phyloP scores from a whole-genome alignment of 2,797 vertebrate species.

The Malurus leucopterus region DNA sequence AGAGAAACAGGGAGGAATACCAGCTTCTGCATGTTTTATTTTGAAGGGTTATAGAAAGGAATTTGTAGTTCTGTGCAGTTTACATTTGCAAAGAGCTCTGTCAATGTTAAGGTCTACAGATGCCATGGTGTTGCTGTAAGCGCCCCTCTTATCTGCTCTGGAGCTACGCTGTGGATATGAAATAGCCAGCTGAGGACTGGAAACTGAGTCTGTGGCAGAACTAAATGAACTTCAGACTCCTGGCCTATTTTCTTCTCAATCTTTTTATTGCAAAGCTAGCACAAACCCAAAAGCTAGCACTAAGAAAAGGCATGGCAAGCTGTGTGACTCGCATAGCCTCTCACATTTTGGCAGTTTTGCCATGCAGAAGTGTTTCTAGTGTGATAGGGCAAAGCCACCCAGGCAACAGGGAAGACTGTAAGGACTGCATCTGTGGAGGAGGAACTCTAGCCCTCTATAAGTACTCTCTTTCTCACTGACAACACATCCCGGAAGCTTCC shows the following conservation, averaged over 20 bases:
- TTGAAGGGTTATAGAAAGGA: not conserved
- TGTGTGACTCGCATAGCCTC: not conserved
- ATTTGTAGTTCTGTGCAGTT: not conserved
- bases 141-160: not conserved
- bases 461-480: not conserved
- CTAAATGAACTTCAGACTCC: not conserved
- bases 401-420: not conserved
- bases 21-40: not conserved
- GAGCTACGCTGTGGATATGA: not conserved
- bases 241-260: not conserved
- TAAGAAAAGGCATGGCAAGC: not conserved
- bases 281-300: not conserved
- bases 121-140: not conserved
- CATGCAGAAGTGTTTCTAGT: not conserved
- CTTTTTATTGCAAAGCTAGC: not conserved
- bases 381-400: not conserved
- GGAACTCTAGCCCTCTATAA: not conserved
- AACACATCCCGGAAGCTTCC: not conserved
- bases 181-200: not conserved
- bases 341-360: not conserved
- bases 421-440: not conserved
- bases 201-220: not conserved
- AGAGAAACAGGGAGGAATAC: not conserved
- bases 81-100: not conserved
- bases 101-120: not conserved